Evolutionary conservation across 2,888 invertebrate species (phyloP), one percentile per base, ranked within the genome.

Genomic region (Caenorhabditis afra): DNA sequence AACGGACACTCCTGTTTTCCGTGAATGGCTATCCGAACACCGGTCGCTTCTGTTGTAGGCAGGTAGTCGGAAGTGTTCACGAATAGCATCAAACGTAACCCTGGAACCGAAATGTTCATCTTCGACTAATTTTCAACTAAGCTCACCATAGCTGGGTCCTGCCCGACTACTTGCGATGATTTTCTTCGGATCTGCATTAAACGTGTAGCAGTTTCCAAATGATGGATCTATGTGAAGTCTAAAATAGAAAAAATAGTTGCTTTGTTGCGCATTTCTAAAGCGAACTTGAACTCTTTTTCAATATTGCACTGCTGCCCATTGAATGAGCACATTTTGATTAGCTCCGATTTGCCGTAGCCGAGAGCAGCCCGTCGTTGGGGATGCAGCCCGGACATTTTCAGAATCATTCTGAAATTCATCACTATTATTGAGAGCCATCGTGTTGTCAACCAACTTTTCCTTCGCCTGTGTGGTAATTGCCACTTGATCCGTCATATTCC

Each of bases 131-230:
- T n/a, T n/a, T 8, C 35, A 14, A 49, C n/a, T 3, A 52, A 53
- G 50, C 75, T 29, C 55, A 86, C 89, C 89, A 52, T 89, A 88
- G 65, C 84, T 87, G 12, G 89, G 89, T 0, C 89, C 89, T 11
- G 89, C 89, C 12, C 88, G 58, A 39, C 82, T 86, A 64, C 87
- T 87, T 0, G 83, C 58, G 39, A 86, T 58, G 8, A 61, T 83
- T 12, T 59, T 80, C 4, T 74, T 80, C 0, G 74, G 74, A 76
- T 87, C 74, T 8, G 79, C 80, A 61, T 89, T 89, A 81, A 89
- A 89, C 0, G 87, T 89, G 74, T 87, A 89, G 68, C 90, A 90
- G 58, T 90, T 90, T 10, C 90, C 90, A 64, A 88, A 90, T 8
- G 86, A 83, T 8, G 89, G 83, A 61, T 90, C 90, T 22, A 88